Evolutionary conservation across 2,888 invertebrate species (phyloP), one percentile per base, ranked within the genome.

Genomic region (Lissocephala sabroskyi): DNA sequence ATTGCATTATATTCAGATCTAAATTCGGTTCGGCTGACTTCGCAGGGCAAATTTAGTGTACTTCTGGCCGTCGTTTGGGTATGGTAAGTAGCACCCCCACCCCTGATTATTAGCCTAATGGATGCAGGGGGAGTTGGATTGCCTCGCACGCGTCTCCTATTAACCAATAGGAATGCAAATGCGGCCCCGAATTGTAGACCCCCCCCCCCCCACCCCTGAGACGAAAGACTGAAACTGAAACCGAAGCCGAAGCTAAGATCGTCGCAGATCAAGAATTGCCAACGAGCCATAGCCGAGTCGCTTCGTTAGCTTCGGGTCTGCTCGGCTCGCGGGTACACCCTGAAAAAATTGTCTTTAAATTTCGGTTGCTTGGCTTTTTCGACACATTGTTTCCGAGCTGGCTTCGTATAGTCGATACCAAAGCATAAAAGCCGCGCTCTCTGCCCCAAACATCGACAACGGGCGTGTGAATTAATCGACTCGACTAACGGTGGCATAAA

Each of bases 321-420:
- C n/a, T 11, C 29, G 37, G 29, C 16, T 26, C 30, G 11, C 9
- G 39, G 30, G 29, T 19, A 39, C 32, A 32, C 36, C 32, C 44
- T 41, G 45, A 51, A 52, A 52, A 52, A 52, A n/a, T 48, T 47
- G 59, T 62, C 62, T 80, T 80, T 78, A 80, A 81, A 80, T 79
- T 80, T 78, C 75, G 78, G 68, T 23, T 74, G 80, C 68, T 70
- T 62, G 57, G 66, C 62, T 65, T 67, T 73, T 64, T 62, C 65
- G 71, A 63, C 65, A 65, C 81, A 79, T 78, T 82, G 80, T 81
- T 70, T 65, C 74, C 66, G 59, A 62, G 67, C 64, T 59, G 75
- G 68, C 68, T 73, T 68, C 75, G 71, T 63, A 56, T 63, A 62
- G 74, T 66, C 53, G 62, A 61, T 64, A 45, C 37, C 44, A 37